Percentiles rank a stretch among this genome's conserved stretches.
phyloP scores from a whole-genome alignment of 2,797 vertebrate genomes.

The Zalophus californianus region DNA sequence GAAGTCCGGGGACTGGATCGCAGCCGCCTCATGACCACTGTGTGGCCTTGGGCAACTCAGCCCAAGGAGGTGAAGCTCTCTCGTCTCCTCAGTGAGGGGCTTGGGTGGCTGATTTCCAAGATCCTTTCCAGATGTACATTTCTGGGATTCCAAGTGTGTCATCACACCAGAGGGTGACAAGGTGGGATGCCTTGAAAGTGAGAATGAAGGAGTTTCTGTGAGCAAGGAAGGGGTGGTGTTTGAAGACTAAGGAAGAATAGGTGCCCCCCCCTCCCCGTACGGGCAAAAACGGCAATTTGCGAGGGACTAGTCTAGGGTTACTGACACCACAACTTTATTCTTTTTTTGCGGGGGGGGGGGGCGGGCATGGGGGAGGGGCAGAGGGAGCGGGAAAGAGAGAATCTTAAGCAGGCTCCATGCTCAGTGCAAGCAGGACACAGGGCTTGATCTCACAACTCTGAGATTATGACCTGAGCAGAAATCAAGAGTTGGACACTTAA shows the following conservation, averaged over 20 bases:
- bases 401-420: background rate
- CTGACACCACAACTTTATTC: background rate
- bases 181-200: background rate
- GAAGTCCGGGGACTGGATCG: no score
- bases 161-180: background rate
- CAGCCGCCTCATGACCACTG: background rate
- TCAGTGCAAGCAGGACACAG: background rate
- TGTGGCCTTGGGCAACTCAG: background rate
- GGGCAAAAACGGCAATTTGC: background rate
- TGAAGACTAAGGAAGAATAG: background rate
- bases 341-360: background rate
- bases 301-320: background rate
- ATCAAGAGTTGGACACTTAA: background rate
- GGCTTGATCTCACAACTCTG: background rate
- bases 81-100: background rate
- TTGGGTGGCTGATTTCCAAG: background rate
- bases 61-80: no score
- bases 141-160: background rate
- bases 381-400: background rate
- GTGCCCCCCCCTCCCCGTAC: background rate
- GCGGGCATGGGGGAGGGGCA: no score
- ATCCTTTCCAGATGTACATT: background rate
- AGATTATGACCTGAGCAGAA: background rate
- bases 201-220: background rate
- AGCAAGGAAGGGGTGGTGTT: background rate